Evolutionary conservation across 2,888 invertebrate genomes (phyloP), one percentile per base, ranked within the genome.

Genomic region (Brassicogethes aeneus): DNA sequence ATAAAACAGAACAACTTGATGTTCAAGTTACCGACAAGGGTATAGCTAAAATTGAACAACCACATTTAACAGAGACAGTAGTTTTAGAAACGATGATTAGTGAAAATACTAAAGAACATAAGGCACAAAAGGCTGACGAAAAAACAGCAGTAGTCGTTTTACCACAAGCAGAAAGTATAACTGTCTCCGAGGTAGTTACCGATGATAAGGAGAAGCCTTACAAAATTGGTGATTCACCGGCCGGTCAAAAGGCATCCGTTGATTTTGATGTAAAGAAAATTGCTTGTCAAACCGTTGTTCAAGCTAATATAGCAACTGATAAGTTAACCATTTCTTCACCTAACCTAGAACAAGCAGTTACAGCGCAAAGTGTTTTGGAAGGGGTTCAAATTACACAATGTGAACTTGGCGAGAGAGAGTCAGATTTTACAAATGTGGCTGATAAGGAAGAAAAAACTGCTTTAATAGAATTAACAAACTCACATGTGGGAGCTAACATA

Each of bases 351-450:
- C 68, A 66, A 41, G 77, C 76, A 3, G 59, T 60, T 47, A 43
- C 68, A n/a, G 69, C 67, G 40, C 74, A 70, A 51, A 65, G 69
- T 32, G 67, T 70, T 17, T 65, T 71, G 39, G 74, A 75, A 57
- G 71, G 78, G 55, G 49, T 81, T 30, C 69, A 74, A 42, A 61
- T 80, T 8, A 70, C 67, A 10, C 75, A 80, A 60, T 61, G 66
- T 17, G 61, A 72, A 50, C 56, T 65, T 37, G 68, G 61, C 17
- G 77, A 77, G 46, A 70, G 68, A 48, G 76, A 75, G 66, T n/a
- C n/a, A n/a, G n/a, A n/a, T n/a, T n/a, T n/a, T n/a, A n/a, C n/a
- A n/a, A n/a, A n/a, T n/a, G 47, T 53, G 3, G 64, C 69, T 2
- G 56, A 60, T 43, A 38, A 57, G n/a, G 46, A 46, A 37, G 56